Evolutionary conservation across 2,113 vertebrate genomes (phyloP).

Genomic region (Phalacrocorax aristotelis): DNA sequence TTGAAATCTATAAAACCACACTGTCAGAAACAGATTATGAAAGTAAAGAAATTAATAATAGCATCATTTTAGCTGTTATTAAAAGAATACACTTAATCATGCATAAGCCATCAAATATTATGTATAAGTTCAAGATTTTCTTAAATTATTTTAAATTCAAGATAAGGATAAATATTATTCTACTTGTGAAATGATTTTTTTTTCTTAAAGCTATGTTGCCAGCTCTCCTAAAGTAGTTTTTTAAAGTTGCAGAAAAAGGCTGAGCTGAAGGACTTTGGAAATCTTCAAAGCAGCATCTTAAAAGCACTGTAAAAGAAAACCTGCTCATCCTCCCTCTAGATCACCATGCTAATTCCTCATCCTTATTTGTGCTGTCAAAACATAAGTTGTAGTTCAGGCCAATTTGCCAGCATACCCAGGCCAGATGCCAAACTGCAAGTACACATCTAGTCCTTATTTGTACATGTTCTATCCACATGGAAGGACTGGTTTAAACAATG

Average conservation of each 20-base stretch:
- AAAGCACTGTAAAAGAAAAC: neutral
- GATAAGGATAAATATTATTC: neutral
- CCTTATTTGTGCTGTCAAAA: neutral
- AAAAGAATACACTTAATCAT: neutral
- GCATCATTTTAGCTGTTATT: neutral
- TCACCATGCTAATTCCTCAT: rapidly evolving
- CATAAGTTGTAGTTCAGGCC: neutral
- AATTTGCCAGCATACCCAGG: neutral
- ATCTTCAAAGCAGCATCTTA: neutral
- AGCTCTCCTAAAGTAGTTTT: neutral
- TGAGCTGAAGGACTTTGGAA: neutral
- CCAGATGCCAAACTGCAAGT: neutral
- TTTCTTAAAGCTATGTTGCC: too few species aligned
- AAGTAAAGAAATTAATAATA: neutral
- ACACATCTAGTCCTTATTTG: neutral
- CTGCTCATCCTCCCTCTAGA: rapidly evolving
- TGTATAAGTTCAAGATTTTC: neutral
- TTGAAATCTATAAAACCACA: neutral
- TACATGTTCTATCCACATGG: neutral
- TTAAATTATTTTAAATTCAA: neutral
- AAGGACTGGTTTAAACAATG: neutral
- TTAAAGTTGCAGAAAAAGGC: neutral
- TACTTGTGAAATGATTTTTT: neutral
- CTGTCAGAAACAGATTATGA: neutral
- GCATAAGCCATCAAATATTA: neutral